phyloP scores from a whole-genome alignment of 1,140 invertebrate species.

The Zophobas atratus region DNA sequence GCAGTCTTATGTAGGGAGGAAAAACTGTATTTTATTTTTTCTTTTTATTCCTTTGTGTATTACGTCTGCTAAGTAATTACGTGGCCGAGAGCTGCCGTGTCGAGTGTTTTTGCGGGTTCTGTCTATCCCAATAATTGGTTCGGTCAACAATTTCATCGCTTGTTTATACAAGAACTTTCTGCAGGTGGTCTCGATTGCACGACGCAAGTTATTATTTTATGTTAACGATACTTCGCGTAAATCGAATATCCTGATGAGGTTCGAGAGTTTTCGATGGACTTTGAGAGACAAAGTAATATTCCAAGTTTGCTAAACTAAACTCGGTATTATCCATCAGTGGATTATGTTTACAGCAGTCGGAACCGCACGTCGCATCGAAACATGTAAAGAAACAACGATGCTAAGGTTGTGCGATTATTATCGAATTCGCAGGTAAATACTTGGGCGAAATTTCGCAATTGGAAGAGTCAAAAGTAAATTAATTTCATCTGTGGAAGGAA shows the following conservation, averaged over 20 bases:
- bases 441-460: not conserved
- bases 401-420: no score
- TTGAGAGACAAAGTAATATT: not conserved
- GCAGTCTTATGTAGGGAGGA: not conserved
- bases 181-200: no score
- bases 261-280: not conserved
- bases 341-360: not conserved
- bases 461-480: conserved; percentile 21
- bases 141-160: conserved; percentile 18
- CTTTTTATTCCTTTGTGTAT: conserved; percentile 45
- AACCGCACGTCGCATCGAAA: not conserved
- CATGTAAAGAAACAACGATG: not conserved
- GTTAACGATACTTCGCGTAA: no score
- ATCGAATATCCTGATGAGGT: no score
- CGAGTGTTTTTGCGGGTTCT: conserved; percentile 10
- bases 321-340: not conserved
- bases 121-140: conserved; percentile 20
- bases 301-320: conserved; percentile 7
- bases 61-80: conserved; percentile 41
- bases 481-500: conserved; percentile 15
- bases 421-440: no score
- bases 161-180: no score
- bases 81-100: conserved; percentile 13
- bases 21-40: conserved; percentile 33
- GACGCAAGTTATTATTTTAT: no score